phyloP scores from a whole-genome alignment of 2,797 vertebrate genomes.

The Carcharodon carcharias region DNA sequence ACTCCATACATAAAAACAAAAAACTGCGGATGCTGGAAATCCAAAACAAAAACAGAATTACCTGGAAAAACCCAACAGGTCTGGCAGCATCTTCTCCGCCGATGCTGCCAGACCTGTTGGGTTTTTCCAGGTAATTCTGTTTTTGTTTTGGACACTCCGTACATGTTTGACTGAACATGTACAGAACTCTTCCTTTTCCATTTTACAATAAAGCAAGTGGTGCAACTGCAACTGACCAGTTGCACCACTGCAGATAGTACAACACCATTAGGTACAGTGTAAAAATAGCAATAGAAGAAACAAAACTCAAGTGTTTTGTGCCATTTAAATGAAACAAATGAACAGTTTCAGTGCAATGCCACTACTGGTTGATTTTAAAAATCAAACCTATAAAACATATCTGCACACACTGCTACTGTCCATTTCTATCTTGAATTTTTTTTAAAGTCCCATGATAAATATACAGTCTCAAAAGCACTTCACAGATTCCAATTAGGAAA shows the following conservation, averaged over 20 bases:
- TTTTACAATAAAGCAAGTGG: neutral
- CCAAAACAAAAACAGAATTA: too few relatives aligned
- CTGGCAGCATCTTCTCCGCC: too few relatives aligned
- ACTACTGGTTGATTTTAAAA: neutral
- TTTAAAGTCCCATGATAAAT: neutral
- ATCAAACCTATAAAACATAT: neutral
- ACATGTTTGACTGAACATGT: neutral
- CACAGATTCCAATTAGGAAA: neutral
- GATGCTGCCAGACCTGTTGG: too few relatives aligned
- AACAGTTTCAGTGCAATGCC: neutral
- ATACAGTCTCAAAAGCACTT: neutral
- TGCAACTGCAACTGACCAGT: neutral
- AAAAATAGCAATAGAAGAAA: neutral
- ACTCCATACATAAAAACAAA: neutral
- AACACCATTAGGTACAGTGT: neutral
- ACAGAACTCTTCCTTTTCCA: neutral
- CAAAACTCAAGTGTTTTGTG: neutral
- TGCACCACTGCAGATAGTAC: neutral
- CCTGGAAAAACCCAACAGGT: too few relatives aligned
- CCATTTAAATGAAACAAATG: neutral
- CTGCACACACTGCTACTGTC: neutral
- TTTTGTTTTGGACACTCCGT: too few relatives aligned
- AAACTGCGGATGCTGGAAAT: too few relatives aligned
- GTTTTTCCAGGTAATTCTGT: too few relatives aligned
- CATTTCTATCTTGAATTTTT: neutral